Percentiles rank a stretch among this genome's conserved stretches.
These are phyloP conservation scores for Schizotus pectinicornis DNA, from an alignment of 2,888 invertebrate genomes.

Conservation along the genomic window DNA sequence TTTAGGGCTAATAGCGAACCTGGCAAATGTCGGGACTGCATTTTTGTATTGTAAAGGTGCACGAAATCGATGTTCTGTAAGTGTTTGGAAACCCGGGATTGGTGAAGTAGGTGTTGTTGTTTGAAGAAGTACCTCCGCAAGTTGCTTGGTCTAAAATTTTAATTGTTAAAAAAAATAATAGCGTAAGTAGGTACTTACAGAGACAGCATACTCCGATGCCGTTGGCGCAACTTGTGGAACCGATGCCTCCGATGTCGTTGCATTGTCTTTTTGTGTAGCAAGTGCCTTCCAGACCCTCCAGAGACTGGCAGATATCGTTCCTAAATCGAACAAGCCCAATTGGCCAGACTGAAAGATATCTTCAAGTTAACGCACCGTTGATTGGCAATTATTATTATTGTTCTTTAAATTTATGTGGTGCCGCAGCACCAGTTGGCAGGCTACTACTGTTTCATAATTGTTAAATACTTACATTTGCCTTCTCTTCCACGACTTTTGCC, in stretches of 20 bases:
- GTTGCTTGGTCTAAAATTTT: conserved; percentile 69
- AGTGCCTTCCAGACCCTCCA: conserved; percentile 73
- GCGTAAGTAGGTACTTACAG: conserved; percentile 63
- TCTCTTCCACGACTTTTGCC: too few species aligned
- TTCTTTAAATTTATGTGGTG: too few species aligned
- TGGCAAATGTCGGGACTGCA: conserved; percentile 74
- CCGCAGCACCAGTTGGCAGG: too few species aligned
- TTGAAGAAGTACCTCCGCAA: conserved; percentile 73
- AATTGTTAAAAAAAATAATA: background rate
- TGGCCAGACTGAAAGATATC: conserved; percentile 39
- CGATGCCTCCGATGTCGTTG: conserved; percentile 70
- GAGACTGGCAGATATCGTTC: conserved; percentile 71
- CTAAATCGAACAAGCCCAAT: conserved; percentile 72
- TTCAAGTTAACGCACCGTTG: background rate
- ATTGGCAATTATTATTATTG: too few species aligned
- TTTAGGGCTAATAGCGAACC: conserved; percentile 54
- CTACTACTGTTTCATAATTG: too few species aligned
- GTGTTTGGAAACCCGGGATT: conserved; percentile 78
- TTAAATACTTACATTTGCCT: too few species aligned
- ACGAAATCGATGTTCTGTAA: conserved; percentile 71
- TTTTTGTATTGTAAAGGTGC: conserved; percentile 73
- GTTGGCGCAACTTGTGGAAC: conserved; percentile 74
- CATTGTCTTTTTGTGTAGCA: conserved; percentile 79
- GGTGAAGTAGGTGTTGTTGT: conserved; percentile 85
- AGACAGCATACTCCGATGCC: conserved; percentile 82